Base-by-base conservation (phyloP, 2,113 vertebrate genomes). In the Electrona antarctica region DNA sequence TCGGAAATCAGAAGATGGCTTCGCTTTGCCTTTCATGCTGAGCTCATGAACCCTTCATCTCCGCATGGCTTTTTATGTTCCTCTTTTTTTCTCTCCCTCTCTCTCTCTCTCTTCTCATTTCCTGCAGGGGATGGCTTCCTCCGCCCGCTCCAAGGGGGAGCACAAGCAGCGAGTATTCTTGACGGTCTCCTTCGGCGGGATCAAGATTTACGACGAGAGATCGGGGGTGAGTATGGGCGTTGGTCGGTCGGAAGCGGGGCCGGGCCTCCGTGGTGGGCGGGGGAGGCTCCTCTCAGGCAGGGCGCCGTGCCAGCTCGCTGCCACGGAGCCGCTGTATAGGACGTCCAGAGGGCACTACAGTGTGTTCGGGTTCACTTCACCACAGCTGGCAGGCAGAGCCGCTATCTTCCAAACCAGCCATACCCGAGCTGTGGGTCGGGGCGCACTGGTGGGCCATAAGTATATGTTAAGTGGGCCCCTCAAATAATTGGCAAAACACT, bases 131-230 rank as follows among this genome's bases (percentile, higher is more conserved):
- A 94, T 98, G 89, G 97, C 95, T 69, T 96, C 96, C 71, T 95
- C 96, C 0, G 95, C 97, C 56, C 96, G 98, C 79, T 99, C 98
- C 45, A 98, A 98, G 93, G 98, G 98, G 74, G 96, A 98, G 74
- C 98, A 99, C 93, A 99, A 99, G 92, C 98, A 98, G 91, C 95
- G 97, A 83, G 91, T 99, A 90, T 97, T 98, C 93, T 86, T 99
- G 90, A 99, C 96, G 41, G 93, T 99, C 85, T 99, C 98, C 82
- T 99, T 99, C 75, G 96, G 96, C 77, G 98, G 98, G 85, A 99
- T 99, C 93, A 98, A 98, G 93, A 98, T 99, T 92, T 99, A 98
- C 69, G 97, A 98, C 80, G 97, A 99, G 87, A 96, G 97, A 94
- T 96, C 96, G 71, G 98, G 97, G 94, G 98, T 99, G 92, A 97